Percentiles rank a stretch among this genome's conserved stretches.
These are phyloP conservation scores for Palloptera scutellata DNA, from an alignment of 2,888 invertebrate genomes.

Conservation along the genomic window DNA sequence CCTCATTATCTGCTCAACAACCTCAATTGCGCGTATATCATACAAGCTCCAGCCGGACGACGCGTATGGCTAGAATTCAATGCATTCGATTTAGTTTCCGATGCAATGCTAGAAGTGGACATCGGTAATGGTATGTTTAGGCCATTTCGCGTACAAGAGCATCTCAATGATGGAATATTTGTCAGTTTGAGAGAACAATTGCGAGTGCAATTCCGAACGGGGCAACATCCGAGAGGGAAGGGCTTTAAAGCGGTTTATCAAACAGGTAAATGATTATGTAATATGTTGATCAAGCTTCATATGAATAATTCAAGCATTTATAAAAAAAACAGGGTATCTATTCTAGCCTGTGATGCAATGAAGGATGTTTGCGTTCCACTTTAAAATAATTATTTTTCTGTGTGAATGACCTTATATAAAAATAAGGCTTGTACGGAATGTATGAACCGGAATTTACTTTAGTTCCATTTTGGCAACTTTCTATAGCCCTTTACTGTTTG, in stretches of 20 bases:
- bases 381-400: too few species aligned
- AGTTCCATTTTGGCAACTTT: too few species aligned
- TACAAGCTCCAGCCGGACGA: constrained; percentile 76
- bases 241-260: constrained; percentile 76
- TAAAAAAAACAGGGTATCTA: too few species aligned
- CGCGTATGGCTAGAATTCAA: constrained; percentile 77
- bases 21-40: constrained; percentile 75
- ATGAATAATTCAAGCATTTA: too few species aligned
- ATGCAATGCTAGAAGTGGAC: constrained; percentile 70
- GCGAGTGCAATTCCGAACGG: constrained; percentile 71
- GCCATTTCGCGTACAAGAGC: constrained; percentile 68
- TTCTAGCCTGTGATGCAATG: too few species aligned
- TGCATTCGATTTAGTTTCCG: constrained; percentile 69
- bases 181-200: constrained; percentile 72
- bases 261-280: constrained; percentile 66
- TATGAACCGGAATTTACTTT: too few species aligned
- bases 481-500: too few species aligned
- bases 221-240: constrained; percentile 70
- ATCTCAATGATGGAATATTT: constrained; percentile 74
- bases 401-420: too few species aligned
- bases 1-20: constrained; percentile 75
- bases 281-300: not conserved
- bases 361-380: too few species aligned
- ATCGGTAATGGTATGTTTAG: constrained; percentile 67
- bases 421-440: too few species aligned